phyloP scores from a whole-genome alignment of 2,113 vertebrate genomes.

The Lepus americanus region DNA sequence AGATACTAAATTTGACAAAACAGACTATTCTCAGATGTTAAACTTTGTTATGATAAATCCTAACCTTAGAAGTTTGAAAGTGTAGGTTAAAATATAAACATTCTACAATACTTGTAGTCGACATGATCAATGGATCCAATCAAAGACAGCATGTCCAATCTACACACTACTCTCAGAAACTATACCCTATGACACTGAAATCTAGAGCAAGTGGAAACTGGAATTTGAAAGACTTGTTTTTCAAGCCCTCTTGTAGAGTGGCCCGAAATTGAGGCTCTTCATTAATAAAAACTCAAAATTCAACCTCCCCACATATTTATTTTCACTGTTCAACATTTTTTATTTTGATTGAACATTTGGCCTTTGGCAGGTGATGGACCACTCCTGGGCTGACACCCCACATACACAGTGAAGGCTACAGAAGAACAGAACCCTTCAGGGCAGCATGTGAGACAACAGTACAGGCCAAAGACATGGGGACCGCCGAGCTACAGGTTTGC shows the following conservation, averaged over 20 bases:
- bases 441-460: background rate
- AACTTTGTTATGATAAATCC: background rate
- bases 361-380: background rate
- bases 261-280: background rate
- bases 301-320: background rate
- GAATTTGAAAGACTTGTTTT: background rate
- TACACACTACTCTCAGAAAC: background rate
- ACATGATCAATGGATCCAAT: background rate
- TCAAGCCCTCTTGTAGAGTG: background rate
- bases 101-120: background rate
- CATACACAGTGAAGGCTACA: background rate
- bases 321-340: background rate
- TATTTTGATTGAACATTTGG: background rate
- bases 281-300: background rate
- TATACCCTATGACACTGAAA: background rate
- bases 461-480: background rate
- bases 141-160: background rate
- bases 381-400: background rate
- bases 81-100: background rate
- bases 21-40: background rate
- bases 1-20: constrained; percentile 32
- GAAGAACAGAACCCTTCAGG: background rate
- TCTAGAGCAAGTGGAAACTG: background rate
- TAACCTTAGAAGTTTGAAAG: background rate
- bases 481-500: rapidly evolving